phyloP scores from a whole-genome alignment of 2,888 invertebrate species.

The Mesochorus sp. region DNA sequence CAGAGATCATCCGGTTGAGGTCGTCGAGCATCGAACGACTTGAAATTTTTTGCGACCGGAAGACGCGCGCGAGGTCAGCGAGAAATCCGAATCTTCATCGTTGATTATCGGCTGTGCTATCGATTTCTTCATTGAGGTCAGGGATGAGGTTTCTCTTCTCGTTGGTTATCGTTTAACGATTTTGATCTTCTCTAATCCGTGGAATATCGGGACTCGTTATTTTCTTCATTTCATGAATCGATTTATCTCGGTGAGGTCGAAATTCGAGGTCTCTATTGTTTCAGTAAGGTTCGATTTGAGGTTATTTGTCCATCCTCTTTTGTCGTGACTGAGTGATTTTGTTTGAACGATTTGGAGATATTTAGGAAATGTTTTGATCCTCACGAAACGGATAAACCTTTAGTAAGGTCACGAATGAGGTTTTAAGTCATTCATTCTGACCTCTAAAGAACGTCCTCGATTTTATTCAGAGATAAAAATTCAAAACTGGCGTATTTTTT shows the following conservation, averaged over 20 bases:
- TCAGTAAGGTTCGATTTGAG: too few species aligned
- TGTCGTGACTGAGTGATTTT: background rate
- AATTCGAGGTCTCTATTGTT: background rate
- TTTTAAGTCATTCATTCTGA: too few species aligned
- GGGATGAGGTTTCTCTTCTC: background rate
- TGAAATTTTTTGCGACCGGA: constrained; percentile 6
- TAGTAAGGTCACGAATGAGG: too few species aligned
- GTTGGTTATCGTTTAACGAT: background rate
- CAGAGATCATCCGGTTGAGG: constrained; percentile 49
- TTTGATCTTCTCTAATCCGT: background rate
- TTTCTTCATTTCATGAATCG: background rate
- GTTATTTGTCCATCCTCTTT: background rate
- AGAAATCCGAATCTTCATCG: too few species aligned
- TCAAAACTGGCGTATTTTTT: background rate
- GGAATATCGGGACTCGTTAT: background rate
- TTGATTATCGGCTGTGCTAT: too few species aligned
- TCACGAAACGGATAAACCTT: background rate
- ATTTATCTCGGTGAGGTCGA: background rate
- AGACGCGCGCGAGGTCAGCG: background rate
- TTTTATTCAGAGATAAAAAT: background rate
- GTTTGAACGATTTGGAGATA: background rate
- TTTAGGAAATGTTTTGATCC: too few species aligned
- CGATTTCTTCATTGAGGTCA: background rate
- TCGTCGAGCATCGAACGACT: constrained; percentile 17
- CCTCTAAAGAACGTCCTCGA: too few species aligned